These are phyloP conservation scores for Trissonchulus latispiculum DNA, from an alignment of 2,888 invertebrate genomes.

Conservation along the genomic window DNA sequence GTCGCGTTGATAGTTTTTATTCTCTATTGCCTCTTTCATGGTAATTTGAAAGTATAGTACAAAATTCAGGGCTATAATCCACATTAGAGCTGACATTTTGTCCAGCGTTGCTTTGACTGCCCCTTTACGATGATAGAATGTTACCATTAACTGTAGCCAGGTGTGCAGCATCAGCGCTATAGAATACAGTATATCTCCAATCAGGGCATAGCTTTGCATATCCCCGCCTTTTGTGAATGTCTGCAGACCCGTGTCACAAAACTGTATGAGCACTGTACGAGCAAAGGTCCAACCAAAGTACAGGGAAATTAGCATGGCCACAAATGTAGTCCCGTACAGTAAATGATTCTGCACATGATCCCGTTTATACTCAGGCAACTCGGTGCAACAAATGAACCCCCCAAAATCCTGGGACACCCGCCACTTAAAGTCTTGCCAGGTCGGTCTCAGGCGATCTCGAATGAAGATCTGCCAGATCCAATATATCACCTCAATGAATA, in stretches of 20 bases:
- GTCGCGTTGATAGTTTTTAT: not conserved
- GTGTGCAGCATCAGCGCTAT: slow-evolving; percentile 3
- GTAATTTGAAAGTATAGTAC: slow-evolving; percentile 13
- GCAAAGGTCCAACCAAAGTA: not conserved
- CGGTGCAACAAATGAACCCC: slow-evolving; percentile 3
- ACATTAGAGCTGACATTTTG: slow-evolving; percentile 5
- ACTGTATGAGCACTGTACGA: not conserved
- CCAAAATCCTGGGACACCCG: slow-evolving; percentile 9
- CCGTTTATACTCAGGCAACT: slow-evolving; percentile 11
- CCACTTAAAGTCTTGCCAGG: slow-evolving; percentile 13
- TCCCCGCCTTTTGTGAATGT: not conserved
- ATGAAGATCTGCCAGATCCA: slow-evolving; percentile 3
- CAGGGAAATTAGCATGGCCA: not conserved
- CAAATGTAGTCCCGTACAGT: slow-evolving; percentile 6
- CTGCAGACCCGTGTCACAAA: not conserved
- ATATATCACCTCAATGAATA: not conserved
- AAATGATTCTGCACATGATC: slow-evolving; percentile 14
- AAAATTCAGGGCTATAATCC: slow-evolving; percentile 9
- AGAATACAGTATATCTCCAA: slow-evolving; percentile 2
- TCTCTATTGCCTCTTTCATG: not conserved
- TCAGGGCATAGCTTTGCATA: not conserved
- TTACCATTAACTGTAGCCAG: slow-evolving; percentile 5
- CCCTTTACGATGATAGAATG: slow-evolving; percentile 9
- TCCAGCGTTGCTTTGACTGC: not conserved
- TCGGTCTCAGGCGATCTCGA: not conserved